phyloP scores from a whole-genome alignment of 53 echinoderm and acorn worm genomes.

The Temnopleurus reevesii region DNA sequence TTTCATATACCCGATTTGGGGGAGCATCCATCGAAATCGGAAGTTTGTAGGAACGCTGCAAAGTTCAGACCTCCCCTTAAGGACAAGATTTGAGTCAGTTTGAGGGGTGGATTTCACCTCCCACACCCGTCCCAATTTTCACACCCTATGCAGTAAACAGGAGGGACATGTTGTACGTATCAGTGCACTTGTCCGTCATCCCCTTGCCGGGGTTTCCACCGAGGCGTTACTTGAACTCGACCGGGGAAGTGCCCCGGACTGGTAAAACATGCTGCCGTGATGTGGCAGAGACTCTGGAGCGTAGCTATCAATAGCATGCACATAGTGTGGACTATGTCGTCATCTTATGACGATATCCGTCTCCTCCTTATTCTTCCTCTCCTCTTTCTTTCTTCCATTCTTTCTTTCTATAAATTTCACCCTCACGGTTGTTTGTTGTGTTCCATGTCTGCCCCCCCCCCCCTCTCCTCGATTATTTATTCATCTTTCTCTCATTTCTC shows the following conservation, averaged over 20 bases:
- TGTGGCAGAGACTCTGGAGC: too few species aligned
- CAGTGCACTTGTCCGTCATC: background rate
- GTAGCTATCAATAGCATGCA: conserved; percentile 34
- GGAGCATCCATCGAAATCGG: conserved; percentile 10
- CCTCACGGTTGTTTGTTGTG: too few species aligned
- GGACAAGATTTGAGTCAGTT: too few species aligned
- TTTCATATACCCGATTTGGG: too few species aligned
- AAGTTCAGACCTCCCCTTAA: conserved; percentile 13
- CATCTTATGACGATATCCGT: background rate
- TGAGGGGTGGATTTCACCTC: background rate
- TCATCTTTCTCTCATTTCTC: background rate
- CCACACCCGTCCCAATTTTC: background rate
- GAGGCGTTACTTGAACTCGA: conserved; percentile 50
- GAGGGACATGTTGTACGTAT: conserved; percentile 24
- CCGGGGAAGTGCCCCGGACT: conserved; percentile 32
- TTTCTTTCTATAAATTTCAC: too few species aligned
- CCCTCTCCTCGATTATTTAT: background rate
- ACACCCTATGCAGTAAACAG: conserved; percentile 8
- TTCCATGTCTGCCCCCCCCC: background rate
- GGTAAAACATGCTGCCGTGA: conserved; percentile 1
- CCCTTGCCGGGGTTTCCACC: conserved; percentile 34
- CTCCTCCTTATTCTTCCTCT: background rate
- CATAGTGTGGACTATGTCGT: background rate
- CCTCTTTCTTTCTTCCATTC: background rate
- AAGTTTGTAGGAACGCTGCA: conserved; percentile 5